These are phyloP conservation scores for Xyliphius kryptos DNA, from an alignment of 2,113 vertebrate genomes.

Conservation along the genomic window DNA sequence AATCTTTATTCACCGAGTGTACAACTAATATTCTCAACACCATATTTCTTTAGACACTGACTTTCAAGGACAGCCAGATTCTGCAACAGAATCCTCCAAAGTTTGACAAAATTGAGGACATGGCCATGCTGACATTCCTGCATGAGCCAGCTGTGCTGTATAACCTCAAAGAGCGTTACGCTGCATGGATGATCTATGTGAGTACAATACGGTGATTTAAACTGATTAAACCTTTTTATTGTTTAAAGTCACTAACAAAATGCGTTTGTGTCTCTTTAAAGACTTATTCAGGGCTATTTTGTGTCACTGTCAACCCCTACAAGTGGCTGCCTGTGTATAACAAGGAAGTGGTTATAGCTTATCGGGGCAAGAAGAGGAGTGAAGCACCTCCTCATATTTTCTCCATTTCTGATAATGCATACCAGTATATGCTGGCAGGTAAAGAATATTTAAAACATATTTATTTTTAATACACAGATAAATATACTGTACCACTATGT, in stretches of 20 bases:
- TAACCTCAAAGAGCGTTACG: conserved; percentile 92
- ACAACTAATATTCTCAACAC: conserved; percentile 94
- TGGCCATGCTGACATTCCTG: conserved; percentile 87
- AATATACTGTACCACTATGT: background rate
- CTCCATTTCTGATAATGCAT: conserved; percentile 85
- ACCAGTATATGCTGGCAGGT: conserved; percentile 86
- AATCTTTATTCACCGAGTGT: too few relatives aligned
- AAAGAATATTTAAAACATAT: conserved; percentile 3
- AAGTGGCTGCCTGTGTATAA: conserved; percentile 83
- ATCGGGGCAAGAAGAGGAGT: conserved; percentile 81
- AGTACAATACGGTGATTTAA: conserved; percentile 36
- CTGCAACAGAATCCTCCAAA: conserved; percentile 86
- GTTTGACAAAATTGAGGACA: conserved; percentile 86
- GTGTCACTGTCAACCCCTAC: conserved; percentile 83
- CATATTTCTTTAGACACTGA: conserved; percentile 64
- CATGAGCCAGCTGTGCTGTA: conserved; percentile 83
- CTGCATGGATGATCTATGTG: conserved; percentile 94
- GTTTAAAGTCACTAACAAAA: background rate
- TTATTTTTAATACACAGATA: background rate
- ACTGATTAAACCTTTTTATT: background rate
- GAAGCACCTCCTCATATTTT: conserved; percentile 88
- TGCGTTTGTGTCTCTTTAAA: conserved; percentile 36
- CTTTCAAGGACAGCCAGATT: conserved; percentile 66
- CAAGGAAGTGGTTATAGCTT: conserved; percentile 74
- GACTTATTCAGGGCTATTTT: conserved; percentile 87